These are phyloP conservation scores for Caracal caracal DNA, from an alignment of 2,113 vertebrate species.

Conservation along the genomic window DNA sequence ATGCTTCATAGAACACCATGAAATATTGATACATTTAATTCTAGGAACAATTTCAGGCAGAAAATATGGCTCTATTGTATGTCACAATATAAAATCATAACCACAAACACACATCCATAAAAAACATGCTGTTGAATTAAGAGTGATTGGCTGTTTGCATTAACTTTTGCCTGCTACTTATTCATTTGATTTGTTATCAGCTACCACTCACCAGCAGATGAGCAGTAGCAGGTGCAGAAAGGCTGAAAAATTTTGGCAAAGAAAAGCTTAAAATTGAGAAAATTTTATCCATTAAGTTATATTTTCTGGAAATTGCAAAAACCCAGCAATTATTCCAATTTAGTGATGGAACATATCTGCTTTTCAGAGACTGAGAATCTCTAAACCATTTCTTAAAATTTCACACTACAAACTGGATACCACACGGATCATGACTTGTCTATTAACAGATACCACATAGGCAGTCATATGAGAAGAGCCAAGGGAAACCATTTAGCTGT, in stretches of 20 bases:
- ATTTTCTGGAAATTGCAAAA: slow-evolving; percentile 55
- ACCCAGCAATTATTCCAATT: slow-evolving; percentile 57
- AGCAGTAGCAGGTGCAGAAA: slow-evolving; percentile 51
- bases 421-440: background rate
- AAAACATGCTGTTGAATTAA: background rate
- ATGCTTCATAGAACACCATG: background rate
- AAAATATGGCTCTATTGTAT: background rate
- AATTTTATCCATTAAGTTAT: slow-evolving; percentile 45
- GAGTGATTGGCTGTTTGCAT: slow-evolving; percentile 15
- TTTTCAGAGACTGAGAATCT: background rate
- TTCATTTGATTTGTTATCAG: background rate
- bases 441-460: background rate
- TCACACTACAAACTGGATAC: background rate
- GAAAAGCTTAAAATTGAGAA: slow-evolving; percentile 49
- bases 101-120: background rate
- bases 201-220: background rate
- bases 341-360: slow-evolving; percentile 13
- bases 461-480: background rate
- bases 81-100: slow-evolving; percentile 44
- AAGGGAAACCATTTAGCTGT: no score
- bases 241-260: background rate
- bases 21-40: slow-evolving; percentile 41
- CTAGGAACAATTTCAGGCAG: background rate
- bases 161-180: background rate
- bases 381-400: background rate